Evolutionary conservation across 2,113 vertebrate species (phyloP).

Genomic region (Dasypus novemcinctus): DNA sequence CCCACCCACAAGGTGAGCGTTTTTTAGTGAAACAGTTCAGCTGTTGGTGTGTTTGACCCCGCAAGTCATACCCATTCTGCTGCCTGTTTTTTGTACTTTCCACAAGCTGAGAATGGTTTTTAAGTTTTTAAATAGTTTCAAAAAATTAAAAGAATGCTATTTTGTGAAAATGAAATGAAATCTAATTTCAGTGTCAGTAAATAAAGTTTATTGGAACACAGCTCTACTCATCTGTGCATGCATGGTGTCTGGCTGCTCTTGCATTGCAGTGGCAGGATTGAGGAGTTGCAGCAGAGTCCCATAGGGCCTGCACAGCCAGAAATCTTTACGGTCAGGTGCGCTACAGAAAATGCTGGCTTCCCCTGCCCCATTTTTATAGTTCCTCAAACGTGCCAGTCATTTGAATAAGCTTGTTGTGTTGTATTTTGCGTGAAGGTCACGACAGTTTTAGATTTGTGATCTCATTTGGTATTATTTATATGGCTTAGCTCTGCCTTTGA

Average conservation of each 20-base stretch:
- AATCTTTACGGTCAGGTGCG: no score
- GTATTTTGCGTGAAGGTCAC: not conserved
- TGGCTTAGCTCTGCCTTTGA: not conserved
- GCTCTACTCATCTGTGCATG: not conserved
- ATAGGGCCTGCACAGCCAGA: not conserved
- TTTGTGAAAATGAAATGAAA: conserved; percentile 24
- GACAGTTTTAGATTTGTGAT: not conserved
- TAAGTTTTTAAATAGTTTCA: not conserved
- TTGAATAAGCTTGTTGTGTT: not conserved
- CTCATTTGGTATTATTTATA: not conserved
- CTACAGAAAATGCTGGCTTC: not conserved
- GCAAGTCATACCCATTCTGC: not conserved
- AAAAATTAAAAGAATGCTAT: not conserved
- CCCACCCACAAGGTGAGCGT: conserved; percentile 74
- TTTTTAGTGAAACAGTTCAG: not conserved
- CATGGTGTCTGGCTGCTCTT: not conserved
- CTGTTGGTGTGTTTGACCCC: no score
- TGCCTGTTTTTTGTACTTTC: not conserved
- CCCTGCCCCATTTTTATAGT: not conserved
- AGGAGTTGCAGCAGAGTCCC: not conserved
- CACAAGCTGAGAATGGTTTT: not conserved
- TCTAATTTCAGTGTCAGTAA: not conserved
- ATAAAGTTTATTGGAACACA: not conserved
- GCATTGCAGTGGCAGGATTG: fast-evolving
- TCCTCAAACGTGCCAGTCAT: not conserved